Base-by-base conservation (phyloP, 1,140 invertebrate genomes). In the Apis mellifera region DNA sequence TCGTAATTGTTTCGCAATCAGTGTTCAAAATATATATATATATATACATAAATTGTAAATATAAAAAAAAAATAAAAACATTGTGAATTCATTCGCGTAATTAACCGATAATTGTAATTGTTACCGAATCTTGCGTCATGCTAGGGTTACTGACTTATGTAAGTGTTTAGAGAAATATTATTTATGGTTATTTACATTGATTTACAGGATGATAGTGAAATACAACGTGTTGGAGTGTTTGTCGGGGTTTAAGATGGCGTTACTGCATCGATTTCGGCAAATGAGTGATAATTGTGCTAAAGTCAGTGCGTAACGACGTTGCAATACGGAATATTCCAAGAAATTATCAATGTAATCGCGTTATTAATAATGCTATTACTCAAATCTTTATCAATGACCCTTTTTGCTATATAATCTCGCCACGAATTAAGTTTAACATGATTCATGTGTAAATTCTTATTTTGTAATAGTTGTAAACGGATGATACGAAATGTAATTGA, bases 71-170 rank as follows among this genome's bases (percentile, higher is more conserved):
- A 42, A 42, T 42, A 42, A 42, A 42, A 42, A 42, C 32, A 42
- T 42, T 42, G 5, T 42, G 32, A 42, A 7, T 2, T 65, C 13
- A 2, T 15, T 1, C 50, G 19, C 3, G 0, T 21, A 13, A 2
- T 64, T 60, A 19, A 32, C 4, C 26, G 48, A 55, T 65, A 76
- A 48, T 66, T 48, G 26, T 26, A 57, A 69, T 59, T 50, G 76
- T 42, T 59, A n/a, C 2, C 26, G n/a, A 69, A 78, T 50, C 21
- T 78, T 69, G 64, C 65, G 76, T 69, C 54, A 78, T 11, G 15
- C n/a, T 52, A 21, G 15, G 66, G 77, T 78, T 70, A 78, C 55
- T 78, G 77, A 59, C 77, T 52, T 78, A 71, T 78, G 77, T 11
- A 71, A 62, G 70, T 78, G 21, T 57, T 48, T 19, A 26, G 55